Evolutionary conservation across 2,797 vertebrate species (phyloP).

Genomic region (Orestias chungarensis): DNA sequence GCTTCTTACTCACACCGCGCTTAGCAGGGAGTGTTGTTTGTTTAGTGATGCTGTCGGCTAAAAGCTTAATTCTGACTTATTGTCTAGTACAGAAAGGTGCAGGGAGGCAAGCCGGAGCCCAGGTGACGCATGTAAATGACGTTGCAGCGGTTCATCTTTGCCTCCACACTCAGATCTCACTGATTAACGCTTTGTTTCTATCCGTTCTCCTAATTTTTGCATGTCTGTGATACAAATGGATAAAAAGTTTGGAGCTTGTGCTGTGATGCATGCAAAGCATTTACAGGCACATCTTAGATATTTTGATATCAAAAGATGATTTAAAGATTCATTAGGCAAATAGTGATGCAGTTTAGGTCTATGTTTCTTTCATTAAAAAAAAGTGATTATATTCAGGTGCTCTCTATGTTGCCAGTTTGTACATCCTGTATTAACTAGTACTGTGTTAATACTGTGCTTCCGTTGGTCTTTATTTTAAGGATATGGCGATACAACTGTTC

Average conservation of each 20-base stretch:
- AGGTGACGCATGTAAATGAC: constrained; percentile 70
- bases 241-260: not conserved
- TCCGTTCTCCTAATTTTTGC: not conserved
- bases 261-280: not conserved
- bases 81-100: constrained; percentile 41
- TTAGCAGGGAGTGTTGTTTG: constrained; percentile 3
- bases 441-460: no score
- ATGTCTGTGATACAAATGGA: not conserved
- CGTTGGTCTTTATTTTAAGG: no score
- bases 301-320: not conserved
- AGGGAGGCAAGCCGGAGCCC: constrained; percentile 38
- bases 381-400: no score
- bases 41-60: constrained; percentile 10
- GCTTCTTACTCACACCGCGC: constrained; percentile 27
- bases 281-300: not conserved
- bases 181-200: not conserved
- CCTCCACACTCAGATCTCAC: not conserved
- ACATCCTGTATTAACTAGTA: no score
- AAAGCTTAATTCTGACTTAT: constrained; percentile 62
- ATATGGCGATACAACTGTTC: no score
- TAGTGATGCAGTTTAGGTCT: not conserved
- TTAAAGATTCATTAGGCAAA: not conserved
- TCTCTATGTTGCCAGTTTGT: no score
- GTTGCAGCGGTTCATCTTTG: constrained; percentile 44
- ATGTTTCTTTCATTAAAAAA: not conserved